Evolutionary conservation across 2,888 invertebrate species (phyloP), one percentile per base, ranked within the genome.

Genomic region (Mythimna impura): DNA sequence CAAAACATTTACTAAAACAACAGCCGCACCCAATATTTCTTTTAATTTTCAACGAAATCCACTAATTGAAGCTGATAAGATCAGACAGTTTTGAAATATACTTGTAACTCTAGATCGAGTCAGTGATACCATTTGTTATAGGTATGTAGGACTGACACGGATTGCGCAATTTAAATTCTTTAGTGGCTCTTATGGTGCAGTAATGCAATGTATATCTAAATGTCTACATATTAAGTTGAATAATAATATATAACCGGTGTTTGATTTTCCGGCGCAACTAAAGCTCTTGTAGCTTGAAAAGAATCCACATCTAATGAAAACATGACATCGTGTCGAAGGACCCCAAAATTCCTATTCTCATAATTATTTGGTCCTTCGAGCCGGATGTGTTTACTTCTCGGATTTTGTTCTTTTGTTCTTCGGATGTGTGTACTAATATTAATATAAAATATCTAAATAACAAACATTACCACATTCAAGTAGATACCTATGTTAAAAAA

Each of bases 121-220:
- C 68, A 57, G 20, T 70, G 74, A 77, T 73, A 81, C 43, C 8
- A 25, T 55, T 52, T 52, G 20, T 55, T 63, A n/a, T 50, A 57
- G 34, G 34, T 36, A 60, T 12, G n/a, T 60, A 50, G 22, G 66
- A 55, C 54, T 63, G 40, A 66, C 22, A 47, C 17, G 30, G 30
- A 60, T 12, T 62, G 25, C 12, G 60, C 36, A 63, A 65, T 57
- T n/a, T 8, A 17, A 67, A 57, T 34, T 61, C 0, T 17, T 74
- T 68, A 47, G 36, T 22, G 36, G 22, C 40, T 25, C n/a, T 8
- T 60, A 54, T 47, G 22, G 14, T 54, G 20, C 71, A 71, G 25
- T 43, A 57, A 43, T 50, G 34, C 25, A 47, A n/a, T 43, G 1
- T 2, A 54, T 66, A 40, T 34, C n/a, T 72, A 47, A 66, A 63